Conservation (phyloP, 1,140 invertebrate species). For the Drosophila sechellia region DNA sequence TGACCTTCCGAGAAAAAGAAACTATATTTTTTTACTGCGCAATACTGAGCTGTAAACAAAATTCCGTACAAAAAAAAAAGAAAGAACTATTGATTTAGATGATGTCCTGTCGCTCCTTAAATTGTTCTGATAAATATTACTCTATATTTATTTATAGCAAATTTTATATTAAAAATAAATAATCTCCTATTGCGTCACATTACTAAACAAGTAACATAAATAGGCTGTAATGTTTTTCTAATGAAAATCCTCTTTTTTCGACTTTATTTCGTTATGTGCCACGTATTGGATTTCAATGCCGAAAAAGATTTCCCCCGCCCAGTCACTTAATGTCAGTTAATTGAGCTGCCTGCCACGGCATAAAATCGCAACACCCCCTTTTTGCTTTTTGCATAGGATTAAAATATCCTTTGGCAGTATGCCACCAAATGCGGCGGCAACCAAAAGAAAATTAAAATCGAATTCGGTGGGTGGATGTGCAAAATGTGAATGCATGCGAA, state of each 20-base stretch:
- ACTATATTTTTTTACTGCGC: too few relatives aligned
- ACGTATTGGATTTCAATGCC: conserved; percentile 51
- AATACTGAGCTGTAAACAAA: too few relatives aligned
- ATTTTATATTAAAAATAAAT: too few relatives aligned
- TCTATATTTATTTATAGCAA: too few relatives aligned
- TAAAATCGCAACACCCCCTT: neutral
- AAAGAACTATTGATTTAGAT: too few relatives aligned
- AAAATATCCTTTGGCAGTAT: conserved; percentile 17
- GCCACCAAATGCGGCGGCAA: neutral
- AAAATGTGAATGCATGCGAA: neutral
- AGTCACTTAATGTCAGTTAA: conserved; percentile 58
- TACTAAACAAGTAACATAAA: too few relatives aligned
- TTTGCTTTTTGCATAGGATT: conserved; percentile 25
- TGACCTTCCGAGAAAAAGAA: neutral
- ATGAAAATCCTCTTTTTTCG: neutral
- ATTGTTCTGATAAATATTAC: too few relatives aligned
- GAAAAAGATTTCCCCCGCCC: conserved; percentile 23
- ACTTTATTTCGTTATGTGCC: conserved; percentile 8
- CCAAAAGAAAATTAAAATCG: conserved; percentile 27
- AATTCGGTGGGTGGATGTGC: neutral
- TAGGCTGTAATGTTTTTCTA: too few relatives aligned
- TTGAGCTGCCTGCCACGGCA: conserved; percentile 31
- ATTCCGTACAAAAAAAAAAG: too few relatives aligned
- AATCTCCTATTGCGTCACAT: too few relatives aligned
- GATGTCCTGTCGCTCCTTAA: too few relatives aligned